These are phyloP conservation scores for Oophaga sylvatica DNA, from an alignment of 2,797 vertebrate genomes.

Conservation along the genomic window DNA sequence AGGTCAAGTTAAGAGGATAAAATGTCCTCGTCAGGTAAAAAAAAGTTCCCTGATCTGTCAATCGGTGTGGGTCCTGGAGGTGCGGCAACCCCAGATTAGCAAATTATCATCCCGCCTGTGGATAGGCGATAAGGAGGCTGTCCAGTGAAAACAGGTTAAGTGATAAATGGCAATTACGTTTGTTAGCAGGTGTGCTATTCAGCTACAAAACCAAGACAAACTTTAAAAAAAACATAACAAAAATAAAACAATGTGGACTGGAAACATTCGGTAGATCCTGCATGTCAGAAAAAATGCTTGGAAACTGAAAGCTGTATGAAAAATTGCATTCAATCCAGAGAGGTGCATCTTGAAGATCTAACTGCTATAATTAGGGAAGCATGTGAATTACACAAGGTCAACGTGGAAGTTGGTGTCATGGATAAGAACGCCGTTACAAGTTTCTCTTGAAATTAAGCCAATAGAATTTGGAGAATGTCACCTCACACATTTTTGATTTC, in stretches of 20 bases:
- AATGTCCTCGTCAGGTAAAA: no score
- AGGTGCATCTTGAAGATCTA: conserved; percentile 4
- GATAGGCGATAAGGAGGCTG: no score
- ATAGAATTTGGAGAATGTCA: conserved; percentile 5
- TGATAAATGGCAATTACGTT: not conserved
- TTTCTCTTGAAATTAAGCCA: not conserved
- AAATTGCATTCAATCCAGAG: conserved; percentile 6
- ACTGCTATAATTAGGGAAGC: conserved; percentile 24
- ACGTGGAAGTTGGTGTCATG: conserved; percentile 7
- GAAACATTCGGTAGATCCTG: conserved; percentile 22
- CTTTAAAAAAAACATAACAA: not conserved
- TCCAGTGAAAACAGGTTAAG: not conserved
- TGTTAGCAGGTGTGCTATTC: not conserved
- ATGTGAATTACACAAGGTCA: conserved; percentile 3
- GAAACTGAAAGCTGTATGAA: not conserved
- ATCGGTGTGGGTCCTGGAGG: no score
- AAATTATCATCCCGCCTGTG: no score
- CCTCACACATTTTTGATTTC: conserved; percentile 2
- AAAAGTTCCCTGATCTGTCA: no score
- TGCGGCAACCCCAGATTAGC: no score
- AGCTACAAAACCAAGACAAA: not conserved
- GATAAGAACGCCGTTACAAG: not conserved
- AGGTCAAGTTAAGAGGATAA: no score
- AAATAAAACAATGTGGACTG: not conserved
- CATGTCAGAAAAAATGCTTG: conserved; percentile 7